Base-by-base conservation (phyloP, 2,888 invertebrate genomes). In the Eilema griseolum region DNA sequence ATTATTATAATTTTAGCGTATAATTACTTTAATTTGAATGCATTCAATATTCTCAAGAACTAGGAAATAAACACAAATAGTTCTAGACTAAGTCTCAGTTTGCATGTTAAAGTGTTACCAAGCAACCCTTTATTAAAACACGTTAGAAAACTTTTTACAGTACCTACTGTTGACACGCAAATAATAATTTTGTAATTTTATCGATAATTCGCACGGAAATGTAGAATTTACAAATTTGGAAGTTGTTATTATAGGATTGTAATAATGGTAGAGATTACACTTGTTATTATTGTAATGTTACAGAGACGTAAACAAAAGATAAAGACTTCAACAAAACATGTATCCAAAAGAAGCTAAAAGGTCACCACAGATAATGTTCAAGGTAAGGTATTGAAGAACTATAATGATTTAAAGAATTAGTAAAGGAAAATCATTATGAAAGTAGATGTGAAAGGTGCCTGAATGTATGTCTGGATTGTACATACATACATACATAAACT, bases 121-220 rank as follows among this genome's bases (percentile, higher is more conserved):
- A 46, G 24, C 24, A 41, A 41, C 41, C 41, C 20, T 62, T 41
- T 26, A 1, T 62, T 7, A 46, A 63, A 41, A 41, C 63, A 24
- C 11, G 37, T 16, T 46, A 46, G 61, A 63, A 62, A 71, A 71
- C 57, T 61, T 67, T 73, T 69, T 41, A 82, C 74, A 76, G 72
- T 71, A n/a, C n/a, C n/a, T n/a, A 77, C 66, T 75, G 67, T 76
- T 80, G 41, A 70, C 75, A 79, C 72, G 77, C 76, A 72, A 83
- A 80, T 37, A 37, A 74, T 76, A 64, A 11, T 41, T 61, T 70
- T 60, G 37, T 73, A 60, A 70, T 71, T 57, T 72, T 70, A 81
- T 73, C 28, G 64, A 66, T n/a, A 41, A 56, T 81, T 85, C 85
- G 80, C 85, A 84, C 82, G 80, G 76, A 76, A 81, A 81, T 46